Evolutionary conservation across 2,797 vertebrate species (phyloP).

Genomic region (Eupleurogrammus muticus): DNA sequence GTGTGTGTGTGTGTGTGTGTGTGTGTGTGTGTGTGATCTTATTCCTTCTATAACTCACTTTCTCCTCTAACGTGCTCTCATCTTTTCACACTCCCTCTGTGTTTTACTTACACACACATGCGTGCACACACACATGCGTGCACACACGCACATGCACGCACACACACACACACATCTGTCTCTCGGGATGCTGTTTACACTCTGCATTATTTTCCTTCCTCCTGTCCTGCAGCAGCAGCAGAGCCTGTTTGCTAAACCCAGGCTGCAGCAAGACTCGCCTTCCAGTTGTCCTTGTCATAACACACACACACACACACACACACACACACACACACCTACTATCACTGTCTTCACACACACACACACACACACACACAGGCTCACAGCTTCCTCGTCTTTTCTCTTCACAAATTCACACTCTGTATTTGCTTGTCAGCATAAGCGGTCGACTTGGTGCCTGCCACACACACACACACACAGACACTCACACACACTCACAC

Average conservation of each 20-base stretch:
- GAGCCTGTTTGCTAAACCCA: slow-evolving; percentile 9
- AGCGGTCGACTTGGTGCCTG: too few relatives aligned
- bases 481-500: too few relatives aligned
- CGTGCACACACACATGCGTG: slow-evolving; percentile 3
- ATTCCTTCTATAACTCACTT: slow-evolving; percentile 3
- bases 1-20: slow-evolving; percentile 17
- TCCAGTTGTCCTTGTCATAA: slow-evolving; percentile 31
- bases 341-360: too few relatives aligned
- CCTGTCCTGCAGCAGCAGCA: background rate
- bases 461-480: too few relatives aligned
- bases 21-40: slow-evolving; percentile 8
- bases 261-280: slow-evolving; percentile 21
- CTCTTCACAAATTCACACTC: too few relatives aligned
- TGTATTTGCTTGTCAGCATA: too few relatives aligned
- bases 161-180: slow-evolving; percentile 34
- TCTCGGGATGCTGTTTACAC: slow-evolving; percentile 15
- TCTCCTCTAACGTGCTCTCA: background rate
- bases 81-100: background rate
- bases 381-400: too few relatives aligned
- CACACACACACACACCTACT: too few relatives aligned
- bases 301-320: slow-evolving; percentile 16
- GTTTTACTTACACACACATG: background rate
- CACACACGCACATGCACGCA: slow-evolving; percentile 1
- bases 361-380: too few relatives aligned
- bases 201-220: slow-evolving; percentile 3